Evolutionary conservation across 2,113 vertebrate genomes (phyloP).

Genomic region (Caracal caracal): DNA sequence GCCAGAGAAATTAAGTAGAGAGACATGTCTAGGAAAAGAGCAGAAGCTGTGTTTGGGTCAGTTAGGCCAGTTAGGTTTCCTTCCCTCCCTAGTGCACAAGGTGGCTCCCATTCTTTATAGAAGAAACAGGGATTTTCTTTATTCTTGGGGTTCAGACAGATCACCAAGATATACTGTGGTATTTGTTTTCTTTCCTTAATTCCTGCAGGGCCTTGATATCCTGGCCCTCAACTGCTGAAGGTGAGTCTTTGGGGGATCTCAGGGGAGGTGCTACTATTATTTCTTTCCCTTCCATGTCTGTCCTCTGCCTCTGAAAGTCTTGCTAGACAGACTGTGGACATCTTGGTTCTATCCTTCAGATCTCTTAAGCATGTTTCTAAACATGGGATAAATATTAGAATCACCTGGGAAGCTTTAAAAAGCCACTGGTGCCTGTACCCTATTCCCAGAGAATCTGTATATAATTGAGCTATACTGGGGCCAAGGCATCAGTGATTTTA

Average conservation of each 20-base stretch:
- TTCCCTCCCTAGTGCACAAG: not conserved
- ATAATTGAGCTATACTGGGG: not conserved
- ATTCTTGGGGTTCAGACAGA: not conserved
- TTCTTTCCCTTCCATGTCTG: not conserved
- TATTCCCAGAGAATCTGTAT: not conserved
- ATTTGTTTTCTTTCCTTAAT: not conserved
- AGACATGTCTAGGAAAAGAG: not conserved
- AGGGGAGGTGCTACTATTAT: not conserved
- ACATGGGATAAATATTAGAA: not conserved
- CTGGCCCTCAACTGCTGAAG: not conserved
- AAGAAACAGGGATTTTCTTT: not conserved
- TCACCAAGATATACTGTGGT: not conserved
- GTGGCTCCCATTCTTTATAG: not conserved
- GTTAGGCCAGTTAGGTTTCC: not conserved
- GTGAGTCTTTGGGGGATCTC: not conserved
- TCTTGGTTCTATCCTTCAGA: not conserved
- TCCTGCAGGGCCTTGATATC: not conserved
- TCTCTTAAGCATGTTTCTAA: slow-evolving; percentile 13
- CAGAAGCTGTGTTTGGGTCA: not conserved
- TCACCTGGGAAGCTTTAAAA: not conserved
- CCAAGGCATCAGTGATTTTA: not conserved
- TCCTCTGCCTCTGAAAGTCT: not conserved
- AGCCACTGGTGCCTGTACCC: not conserved
- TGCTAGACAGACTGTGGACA: not conserved
- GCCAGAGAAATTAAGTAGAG: not conserved